Evolutionary conservation across 2,797 vertebrate species (phyloP), one percentile per base, ranked within the genome.

Genomic region (Manis pentadactyla): DNA sequence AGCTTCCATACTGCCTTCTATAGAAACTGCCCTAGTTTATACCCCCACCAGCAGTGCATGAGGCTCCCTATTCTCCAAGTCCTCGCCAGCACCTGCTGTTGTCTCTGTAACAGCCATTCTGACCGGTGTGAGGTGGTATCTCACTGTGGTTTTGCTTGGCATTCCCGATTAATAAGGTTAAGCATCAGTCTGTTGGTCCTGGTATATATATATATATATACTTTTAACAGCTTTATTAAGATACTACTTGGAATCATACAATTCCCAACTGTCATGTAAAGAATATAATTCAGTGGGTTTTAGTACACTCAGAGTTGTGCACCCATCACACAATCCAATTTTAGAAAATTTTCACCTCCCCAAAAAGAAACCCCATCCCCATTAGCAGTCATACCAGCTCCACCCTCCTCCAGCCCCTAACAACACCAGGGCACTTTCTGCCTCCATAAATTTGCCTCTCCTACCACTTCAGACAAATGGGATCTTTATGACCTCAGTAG

Each of bases 201-300:
- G 57, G n/a, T 37, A 37, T 37, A 37, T 3, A 5, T 3, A 25
- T 34, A 10, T 57, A 5, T 3, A 25, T 34, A 10, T 57, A 4
- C n/a, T n/a, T 42, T 11, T 21, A 55, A 15, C 19, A 5, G 37
- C 25, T 12, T 31, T 15, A 51, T 1, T 8, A 14, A 37, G 64
- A 11, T 0, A 0, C 1, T 11, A 19, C 1, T 46, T 31, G 0
- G 13, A 6, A 37, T 6, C 61, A 7, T 17, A 27, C n/a, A 13
- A 27, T 17, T 46, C 64, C 2, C 57, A 46, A 46, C 42, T 46
- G 42, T 27, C 74, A 6, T 11, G 15, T 11, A 46, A 78, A 66
- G 11, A 21, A 4, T 2, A 6, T 14, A 25, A 64, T 25, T 15
- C 66, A 4, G 19, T 12, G 25, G 21, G 53, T 64, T n/a, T n/a